Conservation (phyloP, 2,797 vertebrate genomes). For the Acrocephalus scirpaceus region DNA sequence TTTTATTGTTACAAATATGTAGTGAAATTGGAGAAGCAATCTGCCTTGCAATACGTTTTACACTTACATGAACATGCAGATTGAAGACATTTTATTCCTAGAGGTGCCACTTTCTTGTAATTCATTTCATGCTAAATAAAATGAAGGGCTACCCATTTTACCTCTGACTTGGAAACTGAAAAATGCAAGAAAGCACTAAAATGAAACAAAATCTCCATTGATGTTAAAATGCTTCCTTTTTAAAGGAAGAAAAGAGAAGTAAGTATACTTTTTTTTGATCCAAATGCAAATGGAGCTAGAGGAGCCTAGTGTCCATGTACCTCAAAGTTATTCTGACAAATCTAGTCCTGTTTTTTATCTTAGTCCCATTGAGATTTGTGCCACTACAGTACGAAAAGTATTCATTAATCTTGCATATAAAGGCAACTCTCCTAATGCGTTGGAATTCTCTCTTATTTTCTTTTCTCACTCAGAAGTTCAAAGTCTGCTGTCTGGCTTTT, state of each 20-base stretch:
- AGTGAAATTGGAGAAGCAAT: slow-evolving; percentile 20
- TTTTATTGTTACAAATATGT: slow-evolving; percentile 9
- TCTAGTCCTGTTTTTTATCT: neutral
- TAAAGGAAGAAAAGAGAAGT: neutral
- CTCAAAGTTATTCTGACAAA: neutral
- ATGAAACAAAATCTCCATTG: neutral
- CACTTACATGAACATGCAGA: slow-evolving; percentile 18
- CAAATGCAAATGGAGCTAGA: neutral
- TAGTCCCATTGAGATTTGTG: neutral
- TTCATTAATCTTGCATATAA: neutral
- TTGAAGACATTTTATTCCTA: slow-evolving; percentile 11
- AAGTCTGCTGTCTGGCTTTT: neutral
- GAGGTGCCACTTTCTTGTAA: neutral
- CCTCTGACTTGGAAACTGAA: neutral
- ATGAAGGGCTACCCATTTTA: slow-evolving; percentile 12
- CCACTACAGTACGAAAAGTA: neutral
- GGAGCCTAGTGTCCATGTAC: neutral
- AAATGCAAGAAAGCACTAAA: neutral
- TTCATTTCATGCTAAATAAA: slow-evolving; percentile 41
- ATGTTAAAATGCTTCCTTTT: neutral
- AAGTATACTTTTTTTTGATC: neutral
- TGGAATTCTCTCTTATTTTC: neutral
- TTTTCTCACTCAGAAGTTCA: neutral
- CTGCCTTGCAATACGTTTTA: slow-evolving; percentile 31
- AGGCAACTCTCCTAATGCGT: neutral